A percentile compares a stretch with the other conserved stretches of the same genome.
These are phyloP conservation scores for Caradrina kadenii DNA, from an alignment of 2,888 invertebrate species.

Conservation along the genomic window DNA sequence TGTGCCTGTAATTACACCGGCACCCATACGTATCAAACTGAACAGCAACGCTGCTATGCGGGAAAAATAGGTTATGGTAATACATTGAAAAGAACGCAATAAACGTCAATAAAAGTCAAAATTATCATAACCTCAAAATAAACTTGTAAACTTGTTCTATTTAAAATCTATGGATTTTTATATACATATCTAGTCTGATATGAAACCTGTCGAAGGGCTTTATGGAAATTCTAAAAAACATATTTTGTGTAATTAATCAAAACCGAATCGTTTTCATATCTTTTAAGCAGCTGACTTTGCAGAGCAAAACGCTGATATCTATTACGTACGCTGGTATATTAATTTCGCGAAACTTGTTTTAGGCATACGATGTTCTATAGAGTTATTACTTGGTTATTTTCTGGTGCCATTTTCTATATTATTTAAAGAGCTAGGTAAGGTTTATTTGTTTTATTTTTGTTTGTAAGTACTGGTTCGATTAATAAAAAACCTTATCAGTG, in stretches of 20 bases:
- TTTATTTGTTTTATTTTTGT: no score
- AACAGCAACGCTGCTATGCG: no score
- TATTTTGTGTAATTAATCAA: conserved; percentile 30
- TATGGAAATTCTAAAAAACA: conserved; percentile 5
- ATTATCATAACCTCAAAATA: conserved; percentile 15
- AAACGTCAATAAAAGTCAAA: conserved; percentile 12
- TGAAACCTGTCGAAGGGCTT: conserved; percentile 36
- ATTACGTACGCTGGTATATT: neutral
- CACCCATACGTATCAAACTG: no score
- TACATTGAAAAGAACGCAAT: neutral
- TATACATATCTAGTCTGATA: conserved; percentile 31
- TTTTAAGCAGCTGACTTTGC: conserved; percentile 6
- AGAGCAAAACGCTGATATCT: conserved; percentile 22
- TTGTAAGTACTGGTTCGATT: no score
- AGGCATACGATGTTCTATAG: neutral
- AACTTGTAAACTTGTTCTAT: conserved; percentile 9
- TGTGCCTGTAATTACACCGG: no score
- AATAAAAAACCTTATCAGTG: no score
- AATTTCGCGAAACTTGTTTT: neutral
- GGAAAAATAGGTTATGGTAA: no score
- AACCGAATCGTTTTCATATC: conserved; percentile 12
- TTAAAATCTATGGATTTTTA: conserved; percentile 23
- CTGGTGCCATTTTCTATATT: no score
- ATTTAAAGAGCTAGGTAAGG: no score
- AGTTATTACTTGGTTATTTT: neutral